These are phyloP conservation scores for Hydra vulgaris DNA, from an alignment of 30 jellyfish, hydroid and myxozoan genomes.

Conservation along the genomic window DNA sequence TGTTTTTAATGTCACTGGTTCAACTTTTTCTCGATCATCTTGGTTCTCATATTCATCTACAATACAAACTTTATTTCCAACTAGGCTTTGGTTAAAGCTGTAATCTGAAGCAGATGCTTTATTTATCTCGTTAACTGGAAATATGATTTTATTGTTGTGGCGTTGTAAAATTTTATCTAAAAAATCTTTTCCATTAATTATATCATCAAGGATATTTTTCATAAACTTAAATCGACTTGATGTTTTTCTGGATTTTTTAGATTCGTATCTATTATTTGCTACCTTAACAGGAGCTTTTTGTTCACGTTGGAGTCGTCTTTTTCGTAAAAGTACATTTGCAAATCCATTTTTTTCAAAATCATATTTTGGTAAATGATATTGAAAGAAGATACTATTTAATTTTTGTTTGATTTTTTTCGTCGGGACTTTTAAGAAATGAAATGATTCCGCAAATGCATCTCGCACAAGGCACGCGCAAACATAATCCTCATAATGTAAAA, in stretches of 20 bases:
- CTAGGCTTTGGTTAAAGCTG: neutral
- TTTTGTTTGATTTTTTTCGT: constrained; percentile 14
- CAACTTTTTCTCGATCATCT: neutral
- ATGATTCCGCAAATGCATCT: constrained; percentile 27
- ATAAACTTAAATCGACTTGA: neutral
- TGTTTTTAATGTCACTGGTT: neutral
- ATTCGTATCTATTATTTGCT: neutral
- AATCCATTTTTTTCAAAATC: constrained; percentile 10
- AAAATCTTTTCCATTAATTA: neutral
- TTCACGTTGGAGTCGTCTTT: neutral
- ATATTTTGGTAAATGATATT: constrained; percentile 11
- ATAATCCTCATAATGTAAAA: constrained; percentile 13
- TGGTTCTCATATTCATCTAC: neutral
- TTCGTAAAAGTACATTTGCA: too few species aligned
- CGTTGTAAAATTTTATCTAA: neutral
- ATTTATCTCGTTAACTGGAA: neutral
- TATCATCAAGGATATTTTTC: neutral
- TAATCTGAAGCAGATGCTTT: neutral
- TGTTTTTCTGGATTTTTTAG: neutral
- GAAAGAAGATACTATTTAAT: neutral
- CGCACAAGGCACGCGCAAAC: constrained; percentile 15
- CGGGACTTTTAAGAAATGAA: constrained; percentile 1
- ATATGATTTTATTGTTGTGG: neutral
- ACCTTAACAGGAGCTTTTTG: neutral
- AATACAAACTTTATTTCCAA: neutral